These are phyloP conservation scores for Pycnomerus fuliginosus DNA, from an alignment of 2,888 invertebrate species.

Conservation along the genomic window DNA sequence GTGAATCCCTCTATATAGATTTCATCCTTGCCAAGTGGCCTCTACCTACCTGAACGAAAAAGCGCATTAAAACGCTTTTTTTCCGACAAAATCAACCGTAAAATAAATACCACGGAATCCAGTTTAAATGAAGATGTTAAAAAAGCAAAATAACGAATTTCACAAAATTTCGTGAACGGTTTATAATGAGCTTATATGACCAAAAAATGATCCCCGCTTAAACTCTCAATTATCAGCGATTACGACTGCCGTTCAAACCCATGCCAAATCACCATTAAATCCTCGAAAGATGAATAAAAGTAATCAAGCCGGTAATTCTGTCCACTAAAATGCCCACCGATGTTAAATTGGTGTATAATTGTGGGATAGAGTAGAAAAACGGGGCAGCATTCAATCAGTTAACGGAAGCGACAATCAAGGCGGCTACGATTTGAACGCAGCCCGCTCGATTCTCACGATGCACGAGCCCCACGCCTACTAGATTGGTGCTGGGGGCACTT, in stretches of 20 bases:
- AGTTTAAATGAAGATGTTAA: neutral
- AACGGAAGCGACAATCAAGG: slow-evolving; percentile 25
- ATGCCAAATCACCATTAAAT: slow-evolving; percentile 9
- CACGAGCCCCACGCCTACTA: slow-evolving; percentile 50
- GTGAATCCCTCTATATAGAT: too few species aligned
- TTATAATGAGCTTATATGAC: neutral
- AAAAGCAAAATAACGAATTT: neutral
- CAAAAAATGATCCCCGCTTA: slow-evolving; percentile 5
- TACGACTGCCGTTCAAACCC: too few species aligned
- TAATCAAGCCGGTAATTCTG: slow-evolving; percentile 25
- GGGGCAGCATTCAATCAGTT: slow-evolving; percentile 39
- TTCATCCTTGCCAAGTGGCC: too few species aligned
- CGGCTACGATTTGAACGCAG: slow-evolving; percentile 10
- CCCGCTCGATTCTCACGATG: slow-evolving; percentile 50
- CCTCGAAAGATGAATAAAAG: slow-evolving; percentile 15
- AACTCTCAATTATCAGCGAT: slow-evolving; percentile 6
- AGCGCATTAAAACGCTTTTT: too few species aligned
- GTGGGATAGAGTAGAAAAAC: slow-evolving; percentile 41
- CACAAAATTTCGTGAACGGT: neutral
- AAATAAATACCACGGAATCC: neutral
- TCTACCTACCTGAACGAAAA: too few species aligned
- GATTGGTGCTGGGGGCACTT: slow-evolving; percentile 15
- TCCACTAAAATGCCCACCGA: slow-evolving; percentile 37
- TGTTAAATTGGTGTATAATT: slow-evolving; percentile 44
- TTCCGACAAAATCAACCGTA: too few species aligned